phyloP scores from a whole-genome alignment of 1,140 invertebrate genomes.

The Eufriesea mexicana region DNA sequence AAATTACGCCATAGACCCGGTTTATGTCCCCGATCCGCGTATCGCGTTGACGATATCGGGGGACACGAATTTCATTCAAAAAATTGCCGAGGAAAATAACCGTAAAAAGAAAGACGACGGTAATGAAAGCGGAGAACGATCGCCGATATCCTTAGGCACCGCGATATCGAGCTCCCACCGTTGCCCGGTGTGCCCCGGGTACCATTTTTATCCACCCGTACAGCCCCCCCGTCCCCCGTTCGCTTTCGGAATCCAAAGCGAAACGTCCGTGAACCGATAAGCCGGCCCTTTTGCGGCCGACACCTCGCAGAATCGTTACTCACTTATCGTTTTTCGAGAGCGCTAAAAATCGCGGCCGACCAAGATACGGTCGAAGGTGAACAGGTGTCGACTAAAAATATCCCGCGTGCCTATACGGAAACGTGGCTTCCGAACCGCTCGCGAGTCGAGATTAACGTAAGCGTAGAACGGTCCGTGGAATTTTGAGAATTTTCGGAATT shows the following conservation, averaged over 20 bases:
- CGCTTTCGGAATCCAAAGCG: conserved; percentile 9
- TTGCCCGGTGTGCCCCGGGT: no score
- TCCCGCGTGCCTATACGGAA: neutral
- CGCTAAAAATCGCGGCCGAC: conserved; percentile 11
- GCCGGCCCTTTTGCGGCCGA: conserved; percentile 31
- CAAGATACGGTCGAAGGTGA: conserved; percentile 43
- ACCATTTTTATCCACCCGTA: neutral
- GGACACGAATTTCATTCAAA: neutral
- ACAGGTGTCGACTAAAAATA: conserved; percentile 46
- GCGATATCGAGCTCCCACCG: neutral
- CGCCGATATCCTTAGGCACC: conserved; percentile 3
- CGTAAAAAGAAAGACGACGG: neutral
- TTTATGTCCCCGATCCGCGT: no score
- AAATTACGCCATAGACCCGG: no score
- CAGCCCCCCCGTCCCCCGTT: neutral
- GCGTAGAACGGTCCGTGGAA: neutral
- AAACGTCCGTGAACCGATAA: conserved; percentile 37
- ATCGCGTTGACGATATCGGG: neutral
- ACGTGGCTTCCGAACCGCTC: neutral
- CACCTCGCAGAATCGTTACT: conserved; percentile 41
- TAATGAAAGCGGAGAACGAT: neutral
- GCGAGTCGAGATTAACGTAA: neutral
- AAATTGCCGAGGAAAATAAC: neutral
- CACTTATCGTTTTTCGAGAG: conserved; percentile 33
- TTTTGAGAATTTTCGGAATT: neutral